These are phyloP conservation scores for Mesitornis unicolor DNA, from an alignment of 2,113 vertebrate genomes.

Conservation along the genomic window DNA sequence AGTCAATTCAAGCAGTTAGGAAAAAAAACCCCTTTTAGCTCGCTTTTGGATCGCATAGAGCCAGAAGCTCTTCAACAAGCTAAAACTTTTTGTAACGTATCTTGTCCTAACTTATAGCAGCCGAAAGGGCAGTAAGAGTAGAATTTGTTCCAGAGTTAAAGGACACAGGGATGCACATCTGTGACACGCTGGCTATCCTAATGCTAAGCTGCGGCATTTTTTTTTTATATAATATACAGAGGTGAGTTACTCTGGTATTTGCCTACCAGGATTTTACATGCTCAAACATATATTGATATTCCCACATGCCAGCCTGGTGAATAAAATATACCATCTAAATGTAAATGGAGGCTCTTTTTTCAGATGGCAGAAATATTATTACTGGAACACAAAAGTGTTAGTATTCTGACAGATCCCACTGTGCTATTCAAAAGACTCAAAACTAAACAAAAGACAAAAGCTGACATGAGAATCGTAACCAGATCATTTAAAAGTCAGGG, in stretches of 20 bases:
- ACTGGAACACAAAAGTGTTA: not conserved
- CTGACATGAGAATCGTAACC: not conserved
- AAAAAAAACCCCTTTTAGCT: not conserved
- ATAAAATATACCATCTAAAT: not conserved
- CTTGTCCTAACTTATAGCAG: not conserved
- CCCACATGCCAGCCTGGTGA: not conserved
- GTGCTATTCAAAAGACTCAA: not conserved
- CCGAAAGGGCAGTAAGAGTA: not conserved
- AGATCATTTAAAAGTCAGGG: not conserved
- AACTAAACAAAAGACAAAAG: not conserved
- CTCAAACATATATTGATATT: not conserved
- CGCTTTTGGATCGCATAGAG: not conserved
- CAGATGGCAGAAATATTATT: not conserved
- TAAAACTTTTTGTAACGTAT: not conserved
- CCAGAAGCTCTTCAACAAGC: not conserved
- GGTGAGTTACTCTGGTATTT: not conserved
- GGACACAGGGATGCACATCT: not conserved
- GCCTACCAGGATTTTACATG: not conserved
- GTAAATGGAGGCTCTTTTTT: rapidly evolving
- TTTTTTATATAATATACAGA: not conserved
- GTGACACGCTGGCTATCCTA: not conserved
- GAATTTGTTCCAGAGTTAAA: not conserved
- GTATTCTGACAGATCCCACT: not conserved
- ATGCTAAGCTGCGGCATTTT: not conserved
- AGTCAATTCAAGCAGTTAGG: not conserved